Base-by-base conservation (phyloP, 1,140 invertebrate species). In the Sycophila sp. region DNA sequence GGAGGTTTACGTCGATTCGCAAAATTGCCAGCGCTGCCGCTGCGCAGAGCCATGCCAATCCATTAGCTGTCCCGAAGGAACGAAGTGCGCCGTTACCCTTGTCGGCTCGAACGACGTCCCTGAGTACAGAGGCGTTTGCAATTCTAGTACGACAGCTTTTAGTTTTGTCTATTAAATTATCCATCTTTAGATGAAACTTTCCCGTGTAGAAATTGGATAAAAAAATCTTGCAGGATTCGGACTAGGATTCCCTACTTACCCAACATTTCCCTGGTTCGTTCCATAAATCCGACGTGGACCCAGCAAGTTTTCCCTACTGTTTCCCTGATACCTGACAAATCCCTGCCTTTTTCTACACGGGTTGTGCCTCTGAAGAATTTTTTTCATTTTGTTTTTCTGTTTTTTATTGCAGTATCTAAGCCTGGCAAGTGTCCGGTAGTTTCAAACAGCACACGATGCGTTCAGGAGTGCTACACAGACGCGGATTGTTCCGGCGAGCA, bases 41-140 rank as follows among this genome's bases (percentile, higher is more conserved):
- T 97, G 95, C 79, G 85, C 87, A 56, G 87, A 96, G 81, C 95
- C 94, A 0, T 96, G 95, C 77, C 84, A 85, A 15, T 81, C 83
- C 15, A 86, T 89, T 60, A 56, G 78, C 3, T 96, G 94, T 77
- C 86, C 89, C 0, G 85, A 88, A 24, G 89, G 85, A n/a, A 89
- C 89, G 19, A 87, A 88, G 64, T 96, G 94, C 77, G 88, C 89
- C 3, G 89, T 94, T 87, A 91, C 67, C 70, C 86, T 78, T 67
- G 89, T 85, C 76, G 82, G 45, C 75, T 89, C 82, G 74, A 87
- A 75, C 55, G 76, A 81, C 28, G 85, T 83, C 22, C 79, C 84
- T 1, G 81, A 87, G 38, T 90, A 87, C 73, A 79, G 78, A 71
- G 87, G 88, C 7, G 83, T 91, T 55, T 95, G 93, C 80, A 72